Conservation (phyloP, 2,113 vertebrate genomes). For the Pomatostomus ruficeps region DNA sequence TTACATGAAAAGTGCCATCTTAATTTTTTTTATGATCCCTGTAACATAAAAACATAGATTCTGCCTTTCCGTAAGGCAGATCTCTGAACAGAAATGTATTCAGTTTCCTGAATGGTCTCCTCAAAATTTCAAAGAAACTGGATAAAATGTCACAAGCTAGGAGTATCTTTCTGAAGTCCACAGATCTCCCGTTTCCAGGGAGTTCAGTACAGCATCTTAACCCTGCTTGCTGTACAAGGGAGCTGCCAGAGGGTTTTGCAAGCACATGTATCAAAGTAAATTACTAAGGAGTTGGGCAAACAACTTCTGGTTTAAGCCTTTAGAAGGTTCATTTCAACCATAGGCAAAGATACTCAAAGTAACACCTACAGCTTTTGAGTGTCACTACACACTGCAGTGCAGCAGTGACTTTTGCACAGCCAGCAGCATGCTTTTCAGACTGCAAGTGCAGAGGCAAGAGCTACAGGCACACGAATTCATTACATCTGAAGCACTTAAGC, state of each 20-base stretch:
- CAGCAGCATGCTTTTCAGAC: neutral
- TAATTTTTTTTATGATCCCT: neutral
- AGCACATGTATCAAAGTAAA: neutral
- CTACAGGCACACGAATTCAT: neutral
- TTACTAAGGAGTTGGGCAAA: neutral
- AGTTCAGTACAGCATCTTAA: neutral
- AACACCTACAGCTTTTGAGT: neutral
- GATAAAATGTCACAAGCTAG: neutral
- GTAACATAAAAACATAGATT: neutral
- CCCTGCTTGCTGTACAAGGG: neutral
- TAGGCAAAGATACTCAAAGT: neutral
- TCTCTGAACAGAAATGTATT: neutral
- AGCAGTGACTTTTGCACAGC: accelerated
- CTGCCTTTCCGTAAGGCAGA: neutral
- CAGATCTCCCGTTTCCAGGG: neutral
- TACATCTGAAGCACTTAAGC: neutral
- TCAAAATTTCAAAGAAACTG: neutral
- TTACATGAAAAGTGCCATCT: neutral
- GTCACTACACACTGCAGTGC: neutral
- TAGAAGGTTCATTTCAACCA: neutral
- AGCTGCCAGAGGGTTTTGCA: neutral
- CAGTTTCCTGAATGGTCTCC: neutral
- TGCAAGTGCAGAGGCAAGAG: neutral
- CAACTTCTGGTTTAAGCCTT: neutral
- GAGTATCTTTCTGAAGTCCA: neutral